Base-by-base conservation (phyloP, 2,888 invertebrate genomes). In the Temnothorax unifasciatus region DNA sequence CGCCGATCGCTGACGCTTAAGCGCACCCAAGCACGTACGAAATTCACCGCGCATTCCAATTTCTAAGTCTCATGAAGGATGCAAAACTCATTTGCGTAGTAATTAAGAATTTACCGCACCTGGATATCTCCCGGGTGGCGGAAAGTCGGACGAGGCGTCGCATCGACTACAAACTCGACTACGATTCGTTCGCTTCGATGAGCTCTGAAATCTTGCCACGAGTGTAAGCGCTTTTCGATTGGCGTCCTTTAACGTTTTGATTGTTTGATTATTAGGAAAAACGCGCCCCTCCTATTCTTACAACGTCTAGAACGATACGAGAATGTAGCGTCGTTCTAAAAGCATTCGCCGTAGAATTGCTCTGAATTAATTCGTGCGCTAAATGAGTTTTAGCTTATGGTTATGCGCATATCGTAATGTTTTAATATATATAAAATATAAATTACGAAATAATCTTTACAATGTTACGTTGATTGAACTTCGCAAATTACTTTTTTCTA, bases 31-130 rank as follows among this genome's bases (percentile, higher is more conserved):
- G 85, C 82, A 74, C 84, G 82, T 83, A 85, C 85, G 88, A 88
- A 89, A 89, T 87, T 76, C 86, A 85, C 83, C 88, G 88, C 88
- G 89, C 90, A 90, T 91, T 90, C 85, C 76, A 87, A 88, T 90
- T 89, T 90, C 87, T 84, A 85, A 88, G 84, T 87, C 84, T 88
- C 86, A 90, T 90, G 88, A 90, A 87, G 88, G 88, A 89, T 92
- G 90, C 92, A 91, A 91, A 92, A 90, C 90, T 92, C 90, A 92
- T 92, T 92, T 92, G 90, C 91, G 88, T 90, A 90, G 89, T 91
- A 92, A 92, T 92, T 92, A 92, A 91, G 89, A 90, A 90, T 91
- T 90, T 89, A 89, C 84, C 85, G 87, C 75, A 69, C 50, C 83
- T 83, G 86, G 86, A 88, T 86, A 64, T 59, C 50, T 73, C 75